phyloP scores from a whole-genome alignment of 2,113 vertebrate genomes.

The Limnothrissa miodon region DNA sequence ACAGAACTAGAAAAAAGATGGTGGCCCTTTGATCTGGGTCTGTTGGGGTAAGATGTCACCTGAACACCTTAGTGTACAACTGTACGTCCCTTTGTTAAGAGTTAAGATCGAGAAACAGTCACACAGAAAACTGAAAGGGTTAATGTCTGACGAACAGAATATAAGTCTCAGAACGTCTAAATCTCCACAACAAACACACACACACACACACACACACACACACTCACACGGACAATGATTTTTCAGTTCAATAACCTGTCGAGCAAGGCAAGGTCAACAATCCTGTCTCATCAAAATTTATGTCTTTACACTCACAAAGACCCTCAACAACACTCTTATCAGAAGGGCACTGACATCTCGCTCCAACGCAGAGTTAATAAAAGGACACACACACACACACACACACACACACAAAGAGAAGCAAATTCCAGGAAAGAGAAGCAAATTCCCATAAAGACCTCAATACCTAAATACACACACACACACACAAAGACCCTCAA shows the following conservation, averaged over 20 bases:
- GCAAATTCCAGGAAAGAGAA: conserved; percentile 7
- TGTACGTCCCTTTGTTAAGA: background rate
- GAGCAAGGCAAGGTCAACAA: background rate
- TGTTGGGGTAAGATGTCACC: background rate
- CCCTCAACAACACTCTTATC: conserved; percentile 8
- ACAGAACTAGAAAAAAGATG: too few species aligned
- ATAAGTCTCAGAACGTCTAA: background rate
- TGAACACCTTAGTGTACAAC: background rate
- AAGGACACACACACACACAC: background rate
- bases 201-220: conserved; percentile 6
- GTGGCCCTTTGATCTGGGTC: too few species aligned
- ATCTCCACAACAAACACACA: background rate
- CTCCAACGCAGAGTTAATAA: background rate
- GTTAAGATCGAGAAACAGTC: background rate
- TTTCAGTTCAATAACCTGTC: background rate
- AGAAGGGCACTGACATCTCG: background rate
- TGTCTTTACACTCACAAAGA: conserved; percentile 5
- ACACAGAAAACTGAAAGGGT: background rate
- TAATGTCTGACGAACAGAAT: background rate
- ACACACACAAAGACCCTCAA: conserved; percentile 12
- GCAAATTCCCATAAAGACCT: background rate
- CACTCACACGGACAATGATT: background rate
- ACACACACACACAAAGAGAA: background rate
- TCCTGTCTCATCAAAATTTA: background rate
- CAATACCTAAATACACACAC: too few species aligned